Percentiles rank a stretch among this genome's conserved stretches.
Evolutionary conservation across 1,140 invertebrate genomes (phyloP).

Genomic region (Cherax quadricarinatus): DNA sequence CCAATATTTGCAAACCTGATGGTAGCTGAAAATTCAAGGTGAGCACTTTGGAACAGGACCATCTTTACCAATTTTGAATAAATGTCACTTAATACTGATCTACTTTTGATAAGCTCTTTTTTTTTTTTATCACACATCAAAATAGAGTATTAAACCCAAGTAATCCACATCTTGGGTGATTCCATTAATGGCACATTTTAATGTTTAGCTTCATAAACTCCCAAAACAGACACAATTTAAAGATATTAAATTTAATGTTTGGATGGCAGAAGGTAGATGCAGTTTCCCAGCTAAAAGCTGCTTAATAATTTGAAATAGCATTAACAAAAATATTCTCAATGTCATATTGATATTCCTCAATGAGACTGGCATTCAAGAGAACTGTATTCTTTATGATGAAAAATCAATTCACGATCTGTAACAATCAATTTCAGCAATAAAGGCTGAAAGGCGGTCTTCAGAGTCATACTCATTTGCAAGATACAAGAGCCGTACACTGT

Average conservation of each 20-base stretch:
- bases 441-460: constrained; percentile 33
- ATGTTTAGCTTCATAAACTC: background rate
- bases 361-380: background rate
- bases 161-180: background rate
- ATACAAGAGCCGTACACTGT: constrained; percentile 53
- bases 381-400: background rate
- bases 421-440: constrained; percentile 50
- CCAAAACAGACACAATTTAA: background rate
- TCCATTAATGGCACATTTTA: background rate
- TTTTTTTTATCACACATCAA: background rate
- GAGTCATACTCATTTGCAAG: constrained; percentile 48
- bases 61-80: no score
- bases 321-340: background rate
- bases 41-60: no score
- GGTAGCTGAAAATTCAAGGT: no score
- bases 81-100: no score
- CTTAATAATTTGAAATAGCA: background rate
- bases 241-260: background rate
- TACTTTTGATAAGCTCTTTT: no score
- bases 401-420: constrained; percentile 49
- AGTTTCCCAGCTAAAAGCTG: background rate
- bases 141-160: background rate
- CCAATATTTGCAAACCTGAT: no score
- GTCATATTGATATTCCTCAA: background rate
- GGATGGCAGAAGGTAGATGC: background rate